Base-by-base conservation (phyloP, 2,888 invertebrate species). In the Thymelicus lineola region DNA sequence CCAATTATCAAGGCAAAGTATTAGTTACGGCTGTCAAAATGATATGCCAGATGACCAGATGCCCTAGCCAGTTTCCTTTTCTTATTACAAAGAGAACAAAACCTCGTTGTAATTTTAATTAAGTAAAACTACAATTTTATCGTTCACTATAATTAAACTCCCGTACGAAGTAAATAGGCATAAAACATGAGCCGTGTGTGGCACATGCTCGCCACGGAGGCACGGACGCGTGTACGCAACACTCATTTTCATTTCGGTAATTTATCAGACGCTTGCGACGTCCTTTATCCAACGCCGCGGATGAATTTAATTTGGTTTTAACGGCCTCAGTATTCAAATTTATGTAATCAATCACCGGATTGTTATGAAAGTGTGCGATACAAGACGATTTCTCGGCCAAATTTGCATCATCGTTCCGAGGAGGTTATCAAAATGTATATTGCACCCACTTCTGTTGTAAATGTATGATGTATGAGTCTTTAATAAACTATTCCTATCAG, bases 291-390 rank as follows among this genome's bases (percentile, higher is more conserved):
- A 83, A 87, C 81, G 89, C 89, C 91, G 90, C 87, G 78, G 85
- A 87, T 89, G 86, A 87, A 87, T 91, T 93, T 90, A 93, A 93
- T 92, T 90, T 89, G 86, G 81, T 86, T 90, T 90, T 91, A 91
- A 92, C 88, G 80, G 87, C 86, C 85, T 86, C 86, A 86, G 88
- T 88, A 90, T 93, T 93, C 84, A 90, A 89, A 92, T 92, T 91
- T 88, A 88, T 88, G 86, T 89, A 91, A 93, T 93, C 92, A 93
- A 93, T 93, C 93, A 93, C 84, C 75, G 82, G 88, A 88, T 93
- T 88, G 91, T 93, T 93, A 91, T 91, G 93, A 93, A 93, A 93
- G 90, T 88, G 87, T 89, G 86, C 86, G 86, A 89, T 91, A 89
- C 87, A 79, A 86, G 87, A 85, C 82, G 87, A 90, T 90, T 90